Evolutionary conservation across 2,113 vertebrate species (phyloP).

Genomic region (Coturnix japonica): DNA sequence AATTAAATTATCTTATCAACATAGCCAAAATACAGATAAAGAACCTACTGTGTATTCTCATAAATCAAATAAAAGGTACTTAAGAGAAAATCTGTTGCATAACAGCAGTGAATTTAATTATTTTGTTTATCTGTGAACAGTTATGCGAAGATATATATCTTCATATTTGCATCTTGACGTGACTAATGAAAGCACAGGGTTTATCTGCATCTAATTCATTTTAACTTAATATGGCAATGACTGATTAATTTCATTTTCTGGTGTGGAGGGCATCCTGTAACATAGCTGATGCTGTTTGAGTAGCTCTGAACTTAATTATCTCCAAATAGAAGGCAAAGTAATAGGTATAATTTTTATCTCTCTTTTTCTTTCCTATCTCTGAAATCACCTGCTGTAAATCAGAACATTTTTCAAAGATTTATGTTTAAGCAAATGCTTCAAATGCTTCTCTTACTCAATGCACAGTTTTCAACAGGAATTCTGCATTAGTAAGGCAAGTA

Average conservation of each 20-base stretch:
- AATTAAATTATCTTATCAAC: conserved; percentile 2
- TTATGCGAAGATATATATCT: conserved; percentile 32
- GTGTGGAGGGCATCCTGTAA: conserved; percentile 16
- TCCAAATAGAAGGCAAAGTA: not conserved
- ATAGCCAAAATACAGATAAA: conserved; percentile 15
- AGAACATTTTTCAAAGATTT: conserved; percentile 24
- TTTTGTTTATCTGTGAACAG: conserved; percentile 35
- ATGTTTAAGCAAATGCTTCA: not conserved
- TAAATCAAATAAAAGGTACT: not conserved
- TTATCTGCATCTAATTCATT: conserved; percentile 21
- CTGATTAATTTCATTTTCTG: conserved; percentile 55
- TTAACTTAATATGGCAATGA: conserved; percentile 16
- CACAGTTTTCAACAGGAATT: not conserved
- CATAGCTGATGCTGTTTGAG: conserved; percentile 6
- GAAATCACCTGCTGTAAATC: conserved; percentile 25
- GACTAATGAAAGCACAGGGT: conserved; percentile 39
- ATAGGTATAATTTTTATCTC: not conserved
- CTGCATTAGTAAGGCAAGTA: not conserved
- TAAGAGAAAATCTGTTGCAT: conserved; percentile 8
- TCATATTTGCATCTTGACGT: conserved; percentile 32
- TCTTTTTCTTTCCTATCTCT: not conserved
- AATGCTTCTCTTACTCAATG: not conserved
- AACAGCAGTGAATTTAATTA: conserved; percentile 48
- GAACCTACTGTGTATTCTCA: not conserved
- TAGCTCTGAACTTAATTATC: conserved; percentile 57